Evolutionary conservation across 2,888 invertebrate genomes (phyloP), one percentile per base, ranked within the genome.

Genomic region (Coleophora deauratella): DNA sequence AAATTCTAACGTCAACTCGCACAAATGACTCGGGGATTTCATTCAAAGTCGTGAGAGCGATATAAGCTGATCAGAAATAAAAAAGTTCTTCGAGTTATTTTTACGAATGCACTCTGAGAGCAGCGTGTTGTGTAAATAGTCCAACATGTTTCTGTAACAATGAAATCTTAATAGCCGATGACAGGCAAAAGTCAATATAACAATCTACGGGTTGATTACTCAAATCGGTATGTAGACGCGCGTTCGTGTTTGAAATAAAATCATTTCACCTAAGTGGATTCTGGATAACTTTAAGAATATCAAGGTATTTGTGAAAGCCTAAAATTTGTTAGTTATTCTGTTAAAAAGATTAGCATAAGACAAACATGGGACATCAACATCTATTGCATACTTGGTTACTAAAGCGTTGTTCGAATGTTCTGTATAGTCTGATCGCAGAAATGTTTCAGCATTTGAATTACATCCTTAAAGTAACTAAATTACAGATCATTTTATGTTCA

Each of bases 81-180:
- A 67, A 80, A 81, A 78, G 79, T 73, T 56, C 43, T 55, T 63
- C 49, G 59, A 70, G 71, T 74, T 79, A 74, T 73, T 79, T 73
- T 69, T 69, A 80, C 69, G 79, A 80, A 75, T 68, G 62, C 67
- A 57, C 65, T 75, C 73, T 65, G 65, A 75, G 66, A 60, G 72
- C 72, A 67, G 56, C 79, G 80, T 84, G 84, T 81, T 84, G 80
- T 81, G 79, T 85, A 85, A 84, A 85, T 82, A 85, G 82, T 82
- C 72, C 79, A 71, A 81, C 82, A 82, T 84, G 84, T 84, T 82
- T 76, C 78, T 73, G 68, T 72, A 81, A 85, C 84, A 85, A 85
- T 81, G 84, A 81, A 78, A 72, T 81, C 84, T 85, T 84, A 84
- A 84, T 82, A 82, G 71, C 76, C 79, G 82, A 82, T 84, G 84